Base-by-base conservation (phyloP, 2,888 invertebrate species). In the Augochlorella aurata region DNA sequence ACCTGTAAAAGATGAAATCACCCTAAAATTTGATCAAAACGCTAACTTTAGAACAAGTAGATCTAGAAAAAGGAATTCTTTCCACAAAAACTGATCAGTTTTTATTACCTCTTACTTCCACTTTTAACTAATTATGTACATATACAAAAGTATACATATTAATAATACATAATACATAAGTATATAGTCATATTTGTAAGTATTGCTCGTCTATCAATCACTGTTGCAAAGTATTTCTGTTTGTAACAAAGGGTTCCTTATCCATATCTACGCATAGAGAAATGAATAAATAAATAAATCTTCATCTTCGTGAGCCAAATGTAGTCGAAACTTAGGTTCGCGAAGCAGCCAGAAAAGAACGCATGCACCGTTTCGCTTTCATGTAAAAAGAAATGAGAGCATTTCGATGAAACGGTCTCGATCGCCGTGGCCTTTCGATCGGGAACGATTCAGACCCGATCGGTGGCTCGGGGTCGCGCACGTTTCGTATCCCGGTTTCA, bases 401-500 rank as follows among this genome's bases (percentile, higher is more conserved):
- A 21, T 21, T 21, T 54, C 54, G 21, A 54, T 21, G 58, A 58
- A 58, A 5, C 58, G 49, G 52, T 52, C 52, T n/a, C 52, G 61
- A 61, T 61, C 29, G 16, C 12, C 29, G 9, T 29, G 18, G 24
- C 16, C 14, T 24, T 29, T 61, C 8, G 16, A 61, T 61, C 61
- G 61, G 24, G 29, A 61, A 61, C 24, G 16, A 61, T 61, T 29
- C 61, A 16, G 16, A 16, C 29, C 24, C 14, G 29, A 61, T 29
- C 29, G 24, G 61, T 21, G 21, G 54, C 54, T 58, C 58, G 58
- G 21, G 24, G 21, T 58, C 58, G 58, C 58, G 58, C 58, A 58
- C 58, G 29, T 50, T 50, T 65, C 38, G 65, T 73, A 65, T 73
- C 73, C 63, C 29, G 50, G 74, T 68, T 68, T 68, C 67, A 54